Evolutionary conservation across 2,113 vertebrate species (phyloP).

Genomic region (Taxidea taxus): DNA sequence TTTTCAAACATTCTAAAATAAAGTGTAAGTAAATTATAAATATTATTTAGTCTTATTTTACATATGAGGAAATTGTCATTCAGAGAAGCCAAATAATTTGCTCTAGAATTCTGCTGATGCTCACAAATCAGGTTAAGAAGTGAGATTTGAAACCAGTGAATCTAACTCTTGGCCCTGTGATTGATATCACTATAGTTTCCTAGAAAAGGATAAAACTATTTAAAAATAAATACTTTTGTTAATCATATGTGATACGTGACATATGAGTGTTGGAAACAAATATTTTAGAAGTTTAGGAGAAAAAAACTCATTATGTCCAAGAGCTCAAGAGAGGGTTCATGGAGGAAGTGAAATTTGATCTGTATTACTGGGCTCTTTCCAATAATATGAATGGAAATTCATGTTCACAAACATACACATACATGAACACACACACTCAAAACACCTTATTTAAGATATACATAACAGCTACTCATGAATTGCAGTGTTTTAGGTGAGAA

Average conservation of each 20-base stretch:
- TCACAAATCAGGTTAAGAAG: neutral
- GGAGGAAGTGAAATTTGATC: conserved; percentile 9
- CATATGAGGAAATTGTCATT: neutral
- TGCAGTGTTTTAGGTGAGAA: neutral
- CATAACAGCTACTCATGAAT: neutral
- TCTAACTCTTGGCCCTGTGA: neutral
- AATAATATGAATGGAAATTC: neutral
- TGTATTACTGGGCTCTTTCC: neutral
- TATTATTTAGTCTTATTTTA: neutral
- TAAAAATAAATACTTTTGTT: neutral
- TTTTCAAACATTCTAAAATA: neutral
- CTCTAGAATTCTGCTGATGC: neutral
- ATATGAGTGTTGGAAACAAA: neutral
- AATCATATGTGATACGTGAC: neutral
- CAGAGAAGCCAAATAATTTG: neutral
- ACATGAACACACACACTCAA: neutral
- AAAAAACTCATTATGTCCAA: neutral
- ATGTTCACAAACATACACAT: neutral
- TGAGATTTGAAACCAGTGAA: neutral
- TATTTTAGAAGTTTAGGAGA: neutral
- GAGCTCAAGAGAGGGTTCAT: neutral
- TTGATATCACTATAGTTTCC: neutral
- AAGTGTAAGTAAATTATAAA: neutral
- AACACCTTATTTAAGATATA: neutral
- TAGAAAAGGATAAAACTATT: neutral